Evolutionary conservation across 92 coral and sea anemone species (phyloP).

Genomic region (Epizoanthus ramosus): DNA sequence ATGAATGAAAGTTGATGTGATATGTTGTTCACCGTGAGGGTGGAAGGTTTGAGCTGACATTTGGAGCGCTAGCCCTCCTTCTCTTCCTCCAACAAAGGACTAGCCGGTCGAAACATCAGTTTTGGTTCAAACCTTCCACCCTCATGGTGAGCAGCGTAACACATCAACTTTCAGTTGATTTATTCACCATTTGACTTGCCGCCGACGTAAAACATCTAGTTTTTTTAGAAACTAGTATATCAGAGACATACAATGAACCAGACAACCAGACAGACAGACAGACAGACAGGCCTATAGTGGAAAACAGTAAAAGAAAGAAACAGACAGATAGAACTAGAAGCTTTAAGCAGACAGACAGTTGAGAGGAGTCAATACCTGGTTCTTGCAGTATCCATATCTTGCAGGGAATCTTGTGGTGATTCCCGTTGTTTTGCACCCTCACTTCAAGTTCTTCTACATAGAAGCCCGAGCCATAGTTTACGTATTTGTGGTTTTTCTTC

Average conservation of each 20-base stretch:
- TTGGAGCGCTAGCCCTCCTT: too few relatives aligned
- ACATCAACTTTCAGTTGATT: too few relatives aligned
- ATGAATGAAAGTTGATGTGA: too few relatives aligned
- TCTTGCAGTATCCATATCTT: slow-evolving; percentile 65
- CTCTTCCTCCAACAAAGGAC: too few relatives aligned
- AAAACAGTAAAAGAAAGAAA: neutral
- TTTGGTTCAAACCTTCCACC: too few relatives aligned
- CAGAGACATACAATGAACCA: neutral
- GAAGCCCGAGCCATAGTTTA: slow-evolving; percentile 59
- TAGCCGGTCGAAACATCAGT: too few relatives aligned
- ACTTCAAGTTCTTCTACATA: slow-evolving; percentile 61
- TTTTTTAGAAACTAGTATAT: too few relatives aligned
- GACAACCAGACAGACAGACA: neutral
- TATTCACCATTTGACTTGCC: too few relatives aligned
- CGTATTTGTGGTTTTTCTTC: slow-evolving; percentile 36
- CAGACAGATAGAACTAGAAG: neutral
- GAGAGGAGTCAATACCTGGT: slow-evolving; percentile 35
- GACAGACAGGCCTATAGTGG: neutral
- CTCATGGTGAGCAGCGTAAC: too few relatives aligned
- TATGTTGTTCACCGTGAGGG: too few relatives aligned
- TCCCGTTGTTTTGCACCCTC: slow-evolving; percentile 48
- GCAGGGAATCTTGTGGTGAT: slow-evolving; percentile 62
- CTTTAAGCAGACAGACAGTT: neutral
- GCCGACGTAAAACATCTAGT: too few relatives aligned
- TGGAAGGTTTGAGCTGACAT: too few relatives aligned